Evolutionary conservation across 1,140 invertebrate species (phyloP).

Genomic region (Eubasilissa regina): DNA sequence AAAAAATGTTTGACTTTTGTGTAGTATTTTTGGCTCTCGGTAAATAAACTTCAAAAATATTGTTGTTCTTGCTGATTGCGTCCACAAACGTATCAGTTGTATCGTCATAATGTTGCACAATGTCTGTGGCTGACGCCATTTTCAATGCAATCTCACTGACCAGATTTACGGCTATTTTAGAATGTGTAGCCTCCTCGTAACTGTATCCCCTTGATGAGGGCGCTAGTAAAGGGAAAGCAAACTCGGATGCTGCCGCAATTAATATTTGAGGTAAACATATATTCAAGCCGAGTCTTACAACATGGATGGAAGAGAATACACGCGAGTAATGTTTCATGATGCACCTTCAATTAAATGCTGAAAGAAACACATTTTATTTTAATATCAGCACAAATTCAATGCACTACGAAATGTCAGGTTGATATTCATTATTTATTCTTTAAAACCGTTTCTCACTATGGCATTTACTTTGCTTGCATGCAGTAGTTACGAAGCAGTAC

Average conservation of each 20-base stretch:
- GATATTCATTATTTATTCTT: no score
- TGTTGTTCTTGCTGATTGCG: not conserved
- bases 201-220: not conserved
- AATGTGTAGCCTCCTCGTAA: not conserved
- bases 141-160: not conserved
- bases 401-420: no score
- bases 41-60: no score
- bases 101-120: constrained; percentile 23
- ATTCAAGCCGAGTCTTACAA: no score
- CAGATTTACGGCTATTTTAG: constrained; percentile 6
- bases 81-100: not conserved
- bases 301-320: no score
- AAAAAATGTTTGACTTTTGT: not conserved
- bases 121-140: constrained; percentile 28
- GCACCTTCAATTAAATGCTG: no score
- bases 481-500: no score
- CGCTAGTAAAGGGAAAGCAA: not conserved
- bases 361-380: no score
- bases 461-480: no score
- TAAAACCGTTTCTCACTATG: no score
- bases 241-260: not conserved
- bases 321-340: no score
- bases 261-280: not conserved
- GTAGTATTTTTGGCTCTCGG: not conserved
- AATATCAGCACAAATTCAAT: no score